Base-by-base conservation (phyloP, 2,888 invertebrate genomes). In the Dolichopus griseipennis region DNA sequence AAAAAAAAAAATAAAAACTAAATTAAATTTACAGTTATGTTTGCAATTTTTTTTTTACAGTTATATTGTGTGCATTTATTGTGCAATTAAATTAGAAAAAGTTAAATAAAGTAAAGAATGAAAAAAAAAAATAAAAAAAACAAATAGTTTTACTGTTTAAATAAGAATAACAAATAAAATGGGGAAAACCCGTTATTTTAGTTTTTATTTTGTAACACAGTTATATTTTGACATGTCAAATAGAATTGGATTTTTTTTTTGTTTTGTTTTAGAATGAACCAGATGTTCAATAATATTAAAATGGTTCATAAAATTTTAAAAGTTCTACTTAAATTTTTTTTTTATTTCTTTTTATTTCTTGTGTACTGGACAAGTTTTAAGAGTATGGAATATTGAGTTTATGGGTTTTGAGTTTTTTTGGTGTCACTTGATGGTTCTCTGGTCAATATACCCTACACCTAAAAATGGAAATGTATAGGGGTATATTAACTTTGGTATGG, bases 221-320 rank as follows among this genome's bases (percentile, higher is more conserved):
- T 52, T 3, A 52, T 7, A 52, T 52, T 52, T 52, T 52, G 52
- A 7, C 52, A 52, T 52, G 18, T 52, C 18, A 52, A 18, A 52
- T 52, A 52, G 8, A 6, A 18, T 18, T 6, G 15, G 41, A 41
- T 41, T 41, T n/a, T n/a, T n/a, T n/a, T n/a, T n/a, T n/a, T n/a
- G n/a, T n/a, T n/a, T n/a, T n/a, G n/a, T n/a, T n/a, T 27, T 18
- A n/a, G 52, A 15, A 18, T 52, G 18, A 52, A 27, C 27, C 52
- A 52, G 52, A 52, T 52, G 52, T 52, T 52, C 52, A 12, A n/a
- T 18, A 52, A 52, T 52, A 18, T 52, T 18, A 15, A 52, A 52
- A 52, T 52, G 52, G 52, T 52, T 18, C 52, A 52, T 52, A 52
- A 52, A 52, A 52, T 52, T 52, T 52, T 52, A 52, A 52, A 52